Evolutionary conservation across 2,888 invertebrate species (phyloP).

Genomic region (Caenorhabditis sinica): DNA sequence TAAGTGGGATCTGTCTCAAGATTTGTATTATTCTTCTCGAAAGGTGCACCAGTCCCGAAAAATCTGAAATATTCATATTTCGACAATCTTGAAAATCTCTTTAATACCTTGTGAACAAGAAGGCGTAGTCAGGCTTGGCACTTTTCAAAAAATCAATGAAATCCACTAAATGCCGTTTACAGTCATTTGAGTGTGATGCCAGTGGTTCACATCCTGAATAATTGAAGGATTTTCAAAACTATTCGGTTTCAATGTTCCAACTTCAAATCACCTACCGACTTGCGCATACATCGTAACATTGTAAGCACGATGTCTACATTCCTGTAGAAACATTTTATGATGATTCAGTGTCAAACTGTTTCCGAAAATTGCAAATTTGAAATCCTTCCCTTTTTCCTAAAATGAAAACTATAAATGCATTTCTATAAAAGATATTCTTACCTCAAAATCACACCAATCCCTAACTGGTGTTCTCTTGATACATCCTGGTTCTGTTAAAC

Average conservation of each 20-base stretch:
- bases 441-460: conserved; percentile 48
- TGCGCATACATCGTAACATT: conserved; percentile 40
- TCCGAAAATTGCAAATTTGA: conserved; percentile 60
- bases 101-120: conserved; percentile 37
- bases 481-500: conserved; percentile 40
- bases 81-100: neutral
- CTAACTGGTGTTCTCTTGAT: conserved; percentile 20
- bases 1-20: conserved; percentile 43
- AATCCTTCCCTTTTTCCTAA: conserved; percentile 41
- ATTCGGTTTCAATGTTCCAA: neutral
- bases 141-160: conserved; percentile 47
- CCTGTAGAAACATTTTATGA: conserved; percentile 55
- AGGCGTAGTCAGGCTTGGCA: conserved; percentile 45
- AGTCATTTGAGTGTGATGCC: conserved; percentile 30
- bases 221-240: neutral
- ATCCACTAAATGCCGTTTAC: conserved; percentile 32
- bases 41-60: conserved; percentile 32
- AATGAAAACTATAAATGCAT: neutral
- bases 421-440: neutral
- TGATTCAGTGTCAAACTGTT: conserved; percentile 61
- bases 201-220: conserved; percentile 41
- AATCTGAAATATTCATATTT: neutral
- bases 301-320: conserved; percentile 40
- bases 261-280: conserved; percentile 15
- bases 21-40: conserved; percentile 27